phyloP scores from a whole-genome alignment of 2,888 invertebrate species.

The Drosophila anomalata region DNA sequence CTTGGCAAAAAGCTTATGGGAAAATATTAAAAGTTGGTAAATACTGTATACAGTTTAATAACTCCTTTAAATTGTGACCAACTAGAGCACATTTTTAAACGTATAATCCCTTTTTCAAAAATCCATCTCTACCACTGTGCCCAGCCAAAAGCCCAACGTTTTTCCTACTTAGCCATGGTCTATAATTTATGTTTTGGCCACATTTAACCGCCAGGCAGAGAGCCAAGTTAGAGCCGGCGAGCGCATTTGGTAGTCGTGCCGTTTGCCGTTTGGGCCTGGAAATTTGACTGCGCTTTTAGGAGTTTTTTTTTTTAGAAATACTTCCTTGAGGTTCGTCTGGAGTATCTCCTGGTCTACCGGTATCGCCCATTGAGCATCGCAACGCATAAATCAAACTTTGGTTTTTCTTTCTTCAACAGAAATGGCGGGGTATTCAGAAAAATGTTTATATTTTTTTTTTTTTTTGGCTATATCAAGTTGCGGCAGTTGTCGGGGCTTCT shows the following conservation, averaged over 20 bases:
- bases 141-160: constrained; percentile 48
- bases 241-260: constrained; percentile 72
- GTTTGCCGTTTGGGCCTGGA: constrained; percentile 62
- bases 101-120: background rate
- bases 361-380: constrained; percentile 73
- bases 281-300: constrained; percentile 37
- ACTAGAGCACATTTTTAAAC: too few relatives aligned
- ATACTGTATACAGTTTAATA: too few relatives aligned
- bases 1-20: constrained; percentile 45
- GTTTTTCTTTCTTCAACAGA: constrained; percentile 60
- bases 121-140: constrained; percentile 47
- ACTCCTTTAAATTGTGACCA: too few relatives aligned
- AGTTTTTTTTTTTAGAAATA: background rate
- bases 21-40: background rate
- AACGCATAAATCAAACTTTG: constrained; percentile 78
- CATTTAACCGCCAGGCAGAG: constrained; percentile 52
- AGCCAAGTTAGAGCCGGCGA: constrained; percentile 11
- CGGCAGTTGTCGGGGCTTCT: constrained; percentile 56
- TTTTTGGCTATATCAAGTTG: constrained; percentile 63
- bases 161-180: constrained; percentile 73
- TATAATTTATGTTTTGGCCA: constrained; percentile 70
- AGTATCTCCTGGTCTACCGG: constrained; percentile 15
- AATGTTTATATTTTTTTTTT: constrained; percentile 19
- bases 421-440: constrained; percentile 41
- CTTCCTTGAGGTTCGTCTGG: constrained; percentile 19